Conservation (phyloP, 2,888 invertebrate genomes). For the Lycophotia porphyrea region DNA sequence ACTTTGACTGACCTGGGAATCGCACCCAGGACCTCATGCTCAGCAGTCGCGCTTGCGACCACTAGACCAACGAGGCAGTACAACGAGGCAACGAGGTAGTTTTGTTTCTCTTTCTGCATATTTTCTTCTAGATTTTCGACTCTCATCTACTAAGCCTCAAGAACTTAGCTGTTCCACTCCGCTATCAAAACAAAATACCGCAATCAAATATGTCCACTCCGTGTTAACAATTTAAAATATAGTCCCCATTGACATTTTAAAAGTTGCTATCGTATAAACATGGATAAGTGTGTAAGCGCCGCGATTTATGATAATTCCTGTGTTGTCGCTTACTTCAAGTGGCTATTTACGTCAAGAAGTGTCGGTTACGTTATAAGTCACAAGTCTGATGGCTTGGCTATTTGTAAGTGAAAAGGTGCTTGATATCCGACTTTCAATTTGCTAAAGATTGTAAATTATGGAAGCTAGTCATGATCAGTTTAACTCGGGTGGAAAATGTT, state of each 20-base stretch:
- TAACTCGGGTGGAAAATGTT: neutral
- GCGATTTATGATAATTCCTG: conserved; percentile 57
- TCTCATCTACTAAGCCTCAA: neutral
- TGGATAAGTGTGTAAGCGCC: conserved; percentile 32
- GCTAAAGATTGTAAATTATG: neutral
- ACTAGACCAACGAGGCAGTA: too few relatives aligned
- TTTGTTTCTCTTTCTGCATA: neutral
- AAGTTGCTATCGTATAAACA: conserved; percentile 52
- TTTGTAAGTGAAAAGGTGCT: conserved; percentile 14
- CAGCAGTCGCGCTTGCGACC: too few relatives aligned
- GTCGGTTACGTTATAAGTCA: conserved; percentile 36
- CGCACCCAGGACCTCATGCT: too few relatives aligned
- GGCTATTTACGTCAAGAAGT: conserved; percentile 55
- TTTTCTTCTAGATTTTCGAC: neutral
- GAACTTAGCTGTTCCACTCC: neutral
- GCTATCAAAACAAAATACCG: conserved; percentile 21
- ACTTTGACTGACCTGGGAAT: too few relatives aligned
- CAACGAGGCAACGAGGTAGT: too few relatives aligned
- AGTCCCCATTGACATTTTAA: conserved; percentile 48
- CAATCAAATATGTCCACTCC: conserved; percentile 8
- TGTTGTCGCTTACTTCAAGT: conserved; percentile 45
- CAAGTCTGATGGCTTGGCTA: conserved; percentile 27
- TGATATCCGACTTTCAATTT: conserved; percentile 21
- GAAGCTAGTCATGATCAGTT: neutral
- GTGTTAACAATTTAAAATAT: conserved; percentile 44